These are phyloP conservation scores for Sander vitreus DNA, from an alignment of 2,113 vertebrate genomes.

Conservation along the genomic window DNA sequence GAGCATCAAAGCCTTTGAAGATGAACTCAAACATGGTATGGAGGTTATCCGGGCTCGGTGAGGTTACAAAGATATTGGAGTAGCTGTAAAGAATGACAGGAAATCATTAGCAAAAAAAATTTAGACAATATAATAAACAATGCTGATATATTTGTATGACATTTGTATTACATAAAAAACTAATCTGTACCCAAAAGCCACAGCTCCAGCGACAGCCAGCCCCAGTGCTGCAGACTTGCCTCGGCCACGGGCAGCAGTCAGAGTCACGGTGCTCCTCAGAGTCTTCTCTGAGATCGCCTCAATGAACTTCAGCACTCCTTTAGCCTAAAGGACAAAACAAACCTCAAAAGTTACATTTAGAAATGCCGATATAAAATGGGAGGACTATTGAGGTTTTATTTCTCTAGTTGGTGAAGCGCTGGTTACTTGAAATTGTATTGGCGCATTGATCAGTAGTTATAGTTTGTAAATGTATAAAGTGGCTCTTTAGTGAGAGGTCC, in stretches of 20 bases:
- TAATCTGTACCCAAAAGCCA: slow-evolving; percentile 92
- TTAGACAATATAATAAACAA: background rate
- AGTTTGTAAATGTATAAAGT: background rate
- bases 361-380: background rate
- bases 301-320: slow-evolving; percentile 94
- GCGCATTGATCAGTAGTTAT: background rate
- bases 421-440: background rate
- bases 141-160: background rate
- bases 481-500: slow-evolving; percentile 11
- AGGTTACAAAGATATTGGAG: slow-evolving; percentile 98
- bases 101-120: background rate
- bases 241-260: slow-evolving; percentile 95
- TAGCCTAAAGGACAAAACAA: slow-evolving; percentile 84
- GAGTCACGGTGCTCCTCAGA: slow-evolving; percentile 92
- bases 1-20: slow-evolving; percentile 97
- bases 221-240: slow-evolving; percentile 98
- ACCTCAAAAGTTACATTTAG: background rate
- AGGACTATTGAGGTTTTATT: background rate
- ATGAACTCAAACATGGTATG: slow-evolving; percentile 98
- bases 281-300: slow-evolving; percentile 99
- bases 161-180: background rate
- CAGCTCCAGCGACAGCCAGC: slow-evolving; percentile 93
- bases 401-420: background rate
- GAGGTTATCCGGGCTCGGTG: slow-evolving; percentile 97
- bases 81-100: slow-evolving; percentile 82